phyloP scores from a whole-genome alignment of 2,113 vertebrate genomes.

The Phocoena phocoena region DNA sequence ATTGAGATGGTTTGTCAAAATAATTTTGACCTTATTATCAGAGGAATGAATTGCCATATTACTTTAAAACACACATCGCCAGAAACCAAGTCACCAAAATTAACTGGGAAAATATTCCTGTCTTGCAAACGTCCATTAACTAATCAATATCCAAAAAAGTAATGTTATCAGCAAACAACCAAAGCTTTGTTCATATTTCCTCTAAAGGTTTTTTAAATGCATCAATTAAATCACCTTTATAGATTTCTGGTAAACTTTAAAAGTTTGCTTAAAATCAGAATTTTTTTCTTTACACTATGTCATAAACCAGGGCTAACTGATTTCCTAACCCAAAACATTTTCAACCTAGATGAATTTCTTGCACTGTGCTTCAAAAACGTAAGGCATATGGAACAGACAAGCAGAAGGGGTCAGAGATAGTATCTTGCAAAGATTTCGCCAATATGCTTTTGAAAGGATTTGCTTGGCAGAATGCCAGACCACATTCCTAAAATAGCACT shows the following conservation, averaged over 20 bases:
- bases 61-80: neutral
- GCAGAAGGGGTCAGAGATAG: neutral
- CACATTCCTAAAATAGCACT: neutral
- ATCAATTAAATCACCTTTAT: neutral
- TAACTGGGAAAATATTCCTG: neutral
- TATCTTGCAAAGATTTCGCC: neutral
- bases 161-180: neutral
- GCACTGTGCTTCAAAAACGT: neutral
- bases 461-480: neutral
- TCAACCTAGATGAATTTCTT: neutral
- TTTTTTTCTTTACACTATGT: neutral
- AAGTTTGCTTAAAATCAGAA: neutral
- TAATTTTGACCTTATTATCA: neutral
- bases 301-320: neutral
- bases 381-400: neutral
- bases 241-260: neutral
- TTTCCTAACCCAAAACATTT: slow-evolving; percentile 27
- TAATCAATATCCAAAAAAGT: neutral
- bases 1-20: slow-evolving; percentile 8
- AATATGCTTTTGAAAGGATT: neutral
- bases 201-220: neutral
- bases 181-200: slow-evolving; percentile 8
- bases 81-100: neutral
- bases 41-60: neutral
- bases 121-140: neutral